phyloP scores from a whole-genome alignment of 2,113 vertebrate genomes.

The Muscicapa adusta region DNA sequence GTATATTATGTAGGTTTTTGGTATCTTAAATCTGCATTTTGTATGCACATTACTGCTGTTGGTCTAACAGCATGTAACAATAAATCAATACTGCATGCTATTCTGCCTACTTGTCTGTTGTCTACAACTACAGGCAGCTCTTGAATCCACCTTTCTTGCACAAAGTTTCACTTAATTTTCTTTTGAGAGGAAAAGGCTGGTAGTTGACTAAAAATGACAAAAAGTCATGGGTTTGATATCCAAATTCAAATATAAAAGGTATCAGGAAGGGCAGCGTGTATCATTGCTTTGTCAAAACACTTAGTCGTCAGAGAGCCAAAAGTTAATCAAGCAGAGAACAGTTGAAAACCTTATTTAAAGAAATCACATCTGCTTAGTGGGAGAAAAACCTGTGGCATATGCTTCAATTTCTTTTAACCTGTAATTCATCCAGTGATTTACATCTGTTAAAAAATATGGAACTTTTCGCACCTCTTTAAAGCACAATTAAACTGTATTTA shows the following conservation, averaged over 20 bases:
- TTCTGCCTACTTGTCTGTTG: not conserved
- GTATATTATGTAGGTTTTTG: not conserved
- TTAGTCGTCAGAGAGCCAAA: not conserved
- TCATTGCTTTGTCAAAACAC: not conserved
- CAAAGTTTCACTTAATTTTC: not conserved
- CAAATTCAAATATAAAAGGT: not conserved
- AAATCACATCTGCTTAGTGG: constrained; percentile 22
- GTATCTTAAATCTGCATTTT: not conserved
- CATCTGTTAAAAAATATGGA: constrained; percentile 34
- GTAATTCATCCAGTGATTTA: constrained; percentile 20
- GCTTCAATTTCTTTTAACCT: constrained; percentile 5
- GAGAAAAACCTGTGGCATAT: not conserved
- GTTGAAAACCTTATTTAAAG: constrained; percentile 28
- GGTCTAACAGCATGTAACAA: not conserved
- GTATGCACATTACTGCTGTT: not conserved
- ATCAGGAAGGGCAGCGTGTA: not conserved
- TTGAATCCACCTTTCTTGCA: not conserved
- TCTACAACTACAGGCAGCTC: not conserved
- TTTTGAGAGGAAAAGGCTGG: not conserved
- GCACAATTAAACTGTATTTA: constrained; percentile 23
- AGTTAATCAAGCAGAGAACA: constrained; percentile 30
- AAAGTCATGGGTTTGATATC: not conserved
- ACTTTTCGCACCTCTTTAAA: constrained; percentile 57
- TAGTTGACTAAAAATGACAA: not conserved
- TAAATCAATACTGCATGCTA: not conserved